A percentile compares a stretch with the other conserved stretches of the same genome.
These are phyloP conservation scores for Eupithecia tripunctaria DNA, from an alignment of 2,888 invertebrate genomes.

Conservation along the genomic window DNA sequence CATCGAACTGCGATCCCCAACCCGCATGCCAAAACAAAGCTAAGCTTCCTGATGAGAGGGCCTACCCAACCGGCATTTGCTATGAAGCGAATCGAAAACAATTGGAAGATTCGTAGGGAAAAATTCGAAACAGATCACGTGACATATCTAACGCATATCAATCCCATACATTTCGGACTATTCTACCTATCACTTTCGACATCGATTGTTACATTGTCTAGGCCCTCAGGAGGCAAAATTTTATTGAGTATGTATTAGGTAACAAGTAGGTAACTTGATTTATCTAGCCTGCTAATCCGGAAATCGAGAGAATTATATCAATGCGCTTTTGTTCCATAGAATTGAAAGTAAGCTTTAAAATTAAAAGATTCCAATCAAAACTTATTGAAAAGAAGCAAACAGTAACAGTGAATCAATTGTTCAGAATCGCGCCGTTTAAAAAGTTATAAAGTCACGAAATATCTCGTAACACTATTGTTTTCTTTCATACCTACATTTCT, in stretches of 20 bases:
- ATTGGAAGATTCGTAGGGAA: no score
- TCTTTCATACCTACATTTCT: neutral
- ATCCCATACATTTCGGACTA: no score
- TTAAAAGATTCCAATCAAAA: conserved; percentile 26
- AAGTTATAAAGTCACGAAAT: conserved; percentile 21
- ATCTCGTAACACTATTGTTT: conserved; percentile 22
- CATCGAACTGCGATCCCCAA: no score
- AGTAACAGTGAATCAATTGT: conserved; percentile 22
- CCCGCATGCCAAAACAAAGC: no score
- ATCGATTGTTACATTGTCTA: no score
- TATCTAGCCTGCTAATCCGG: neutral
- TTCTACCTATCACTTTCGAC: no score
- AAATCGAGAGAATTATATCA: neutral
- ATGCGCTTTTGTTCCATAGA: conserved; percentile 18
- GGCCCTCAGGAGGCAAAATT: no score
- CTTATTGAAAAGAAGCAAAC: conserved; percentile 13
- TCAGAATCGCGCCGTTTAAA: conserved; percentile 15
- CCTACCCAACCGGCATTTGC: no score
- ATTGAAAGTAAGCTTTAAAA: conserved; percentile 31
- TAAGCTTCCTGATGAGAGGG: no score
- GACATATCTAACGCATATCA: no score
- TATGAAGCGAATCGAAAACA: no score
- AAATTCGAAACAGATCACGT: no score
- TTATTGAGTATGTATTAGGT: neutral
- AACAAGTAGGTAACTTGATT: neutral